These are phyloP conservation scores for Fregetta grallaria DNA, from an alignment of 2,113 vertebrate species.

Conservation along the genomic window DNA sequence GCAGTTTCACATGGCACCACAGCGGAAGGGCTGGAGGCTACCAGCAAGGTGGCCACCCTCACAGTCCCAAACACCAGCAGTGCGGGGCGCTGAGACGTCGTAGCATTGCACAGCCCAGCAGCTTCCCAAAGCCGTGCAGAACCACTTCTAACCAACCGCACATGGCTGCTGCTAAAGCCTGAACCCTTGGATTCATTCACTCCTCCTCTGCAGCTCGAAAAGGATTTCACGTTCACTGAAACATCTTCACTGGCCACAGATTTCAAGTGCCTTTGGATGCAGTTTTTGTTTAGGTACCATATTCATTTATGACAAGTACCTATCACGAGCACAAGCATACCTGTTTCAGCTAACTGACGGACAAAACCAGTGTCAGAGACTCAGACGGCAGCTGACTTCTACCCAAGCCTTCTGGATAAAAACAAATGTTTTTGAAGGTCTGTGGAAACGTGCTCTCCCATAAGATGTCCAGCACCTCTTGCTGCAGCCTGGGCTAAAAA, in stretches of 20 bases:
- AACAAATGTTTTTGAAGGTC: not conserved
- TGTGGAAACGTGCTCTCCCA: not conserved
- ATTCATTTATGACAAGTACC: not conserved
- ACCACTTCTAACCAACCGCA: not conserved
- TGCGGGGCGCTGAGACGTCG: rapidly evolving
- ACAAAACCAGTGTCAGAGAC: not conserved
- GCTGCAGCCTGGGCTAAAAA: conserved; percentile 14
- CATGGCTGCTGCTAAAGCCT: not conserved
- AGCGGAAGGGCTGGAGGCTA: not conserved
- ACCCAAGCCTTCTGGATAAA: not conserved
- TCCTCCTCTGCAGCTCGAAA: not conserved
- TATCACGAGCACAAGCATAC: not conserved
- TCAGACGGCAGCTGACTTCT: not conserved
- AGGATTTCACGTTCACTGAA: not conserved
- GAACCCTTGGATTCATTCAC: not conserved
- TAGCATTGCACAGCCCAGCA: rapidly evolving
- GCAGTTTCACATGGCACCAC: not conserved
- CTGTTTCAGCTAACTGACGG: not conserved
- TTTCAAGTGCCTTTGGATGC: not conserved
- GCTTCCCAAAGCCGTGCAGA: not conserved
- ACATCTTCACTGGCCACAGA: not conserved
- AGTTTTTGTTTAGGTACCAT: rapidly evolving
- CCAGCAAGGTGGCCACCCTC: rapidly evolving
- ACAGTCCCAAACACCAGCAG: not conserved
- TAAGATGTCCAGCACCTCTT: not conserved